Evolutionary conservation across 2,113 vertebrate genomes (phyloP).

Genomic region (Ameiurus melas): DNA sequence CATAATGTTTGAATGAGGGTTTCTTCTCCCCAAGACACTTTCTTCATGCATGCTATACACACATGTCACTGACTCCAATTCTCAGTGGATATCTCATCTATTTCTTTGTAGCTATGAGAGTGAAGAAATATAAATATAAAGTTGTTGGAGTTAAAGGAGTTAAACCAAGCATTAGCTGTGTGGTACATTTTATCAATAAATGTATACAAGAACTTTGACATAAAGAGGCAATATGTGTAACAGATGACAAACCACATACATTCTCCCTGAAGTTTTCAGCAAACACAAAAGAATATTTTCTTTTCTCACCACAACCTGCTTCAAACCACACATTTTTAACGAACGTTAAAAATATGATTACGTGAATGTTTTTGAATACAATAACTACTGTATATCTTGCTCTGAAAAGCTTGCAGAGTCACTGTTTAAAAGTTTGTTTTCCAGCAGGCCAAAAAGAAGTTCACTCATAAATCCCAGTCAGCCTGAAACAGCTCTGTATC

Average conservation of each 20-base stretch:
- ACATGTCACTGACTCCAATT: background rate
- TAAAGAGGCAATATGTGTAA: background rate
- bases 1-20: constrained; percentile 43
- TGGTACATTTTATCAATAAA: background rate
- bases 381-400: background rate
- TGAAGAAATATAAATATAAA: background rate
- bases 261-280: background rate
- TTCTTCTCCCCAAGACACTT: constrained; percentile 59
- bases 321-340: background rate
- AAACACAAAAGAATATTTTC: background rate
- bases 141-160: background rate
- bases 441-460: background rate
- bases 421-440: background rate
- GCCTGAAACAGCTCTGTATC: background rate
- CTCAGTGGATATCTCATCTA: background rate
- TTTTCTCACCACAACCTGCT: background rate
- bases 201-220: background rate
- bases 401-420: background rate
- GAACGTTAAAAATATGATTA: background rate
- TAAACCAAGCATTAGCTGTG: background rate
- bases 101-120: background rate
- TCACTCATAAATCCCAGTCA: constrained; percentile 8
- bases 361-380: background rate
- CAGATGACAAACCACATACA: background rate
- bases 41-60: background rate